These are phyloP conservation scores for Axis porcinus DNA, from an alignment of 2,113 vertebrate genomes.

Conservation along the genomic window DNA sequence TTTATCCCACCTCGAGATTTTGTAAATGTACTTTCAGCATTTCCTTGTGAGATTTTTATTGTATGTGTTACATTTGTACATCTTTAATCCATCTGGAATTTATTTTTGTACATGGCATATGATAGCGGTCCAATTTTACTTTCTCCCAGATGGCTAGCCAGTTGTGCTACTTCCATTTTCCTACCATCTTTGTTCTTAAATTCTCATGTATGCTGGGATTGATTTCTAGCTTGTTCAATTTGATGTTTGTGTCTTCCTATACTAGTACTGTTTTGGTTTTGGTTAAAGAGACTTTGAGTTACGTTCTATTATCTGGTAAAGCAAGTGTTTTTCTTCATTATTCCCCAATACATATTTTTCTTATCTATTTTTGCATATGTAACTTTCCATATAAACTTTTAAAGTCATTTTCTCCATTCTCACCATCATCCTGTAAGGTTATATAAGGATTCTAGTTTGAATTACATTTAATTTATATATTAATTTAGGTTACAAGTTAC, in stretches of 20 bases:
- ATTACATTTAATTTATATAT: constrained; percentile 23
- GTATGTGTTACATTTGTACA: background rate
- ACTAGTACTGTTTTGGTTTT: background rate
- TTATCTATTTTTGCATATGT: background rate
- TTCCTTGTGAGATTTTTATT: constrained; percentile 47
- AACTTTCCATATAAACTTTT: background rate
- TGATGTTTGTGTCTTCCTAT: background rate
- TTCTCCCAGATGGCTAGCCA: constrained; percentile 31
- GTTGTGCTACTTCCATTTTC: background rate
- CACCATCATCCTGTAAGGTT: background rate
- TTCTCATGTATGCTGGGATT: background rate
- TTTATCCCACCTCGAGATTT: background rate
- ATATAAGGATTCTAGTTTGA: background rate
- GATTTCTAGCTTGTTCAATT: background rate
- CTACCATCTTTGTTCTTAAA: background rate
- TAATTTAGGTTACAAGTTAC: background rate
- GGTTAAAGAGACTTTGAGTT: background rate
- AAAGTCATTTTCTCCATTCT: background rate
- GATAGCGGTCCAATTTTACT: constrained; percentile 6
- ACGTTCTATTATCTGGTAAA: background rate
- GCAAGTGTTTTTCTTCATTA: background rate
- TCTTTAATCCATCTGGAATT: constrained; percentile 35
- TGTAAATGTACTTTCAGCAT: background rate
- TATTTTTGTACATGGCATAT: constrained; percentile 30
- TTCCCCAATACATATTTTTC: background rate